Evolutionary conservation across 1,140 invertebrate species (phyloP), one percentile per base, ranked within the genome.

Genomic region (Bombus turneri): DNA sequence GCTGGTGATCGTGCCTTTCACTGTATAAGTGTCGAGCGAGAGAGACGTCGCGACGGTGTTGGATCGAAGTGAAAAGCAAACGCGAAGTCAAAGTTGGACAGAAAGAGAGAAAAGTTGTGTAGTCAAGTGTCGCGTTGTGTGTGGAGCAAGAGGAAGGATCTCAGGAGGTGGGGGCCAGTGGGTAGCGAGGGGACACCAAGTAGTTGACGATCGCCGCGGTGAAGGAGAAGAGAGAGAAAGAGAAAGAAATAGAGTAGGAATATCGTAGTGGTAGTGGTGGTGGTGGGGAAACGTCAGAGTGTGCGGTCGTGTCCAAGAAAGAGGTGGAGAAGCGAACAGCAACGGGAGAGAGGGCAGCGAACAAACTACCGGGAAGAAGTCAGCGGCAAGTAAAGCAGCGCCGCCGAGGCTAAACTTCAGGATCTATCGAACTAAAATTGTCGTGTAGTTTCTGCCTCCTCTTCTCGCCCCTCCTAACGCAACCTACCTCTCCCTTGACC

Each of bases 371-470:
- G 94, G 91, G 92, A 94, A 93, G 94, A 94, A 95, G 93, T 94
- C 93, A 94, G 92, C 90, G 92, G 91, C 93, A 92, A 93, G 93
- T 92, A 93, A 92, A 92, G 93, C 93, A 93, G 93, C 94, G 93
- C 93, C 93, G 91, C 93, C 93, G 90, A 88, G 88, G 93, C 93
- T 93, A 93, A 95, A 95, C 92, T 94, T 94, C 75, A 88, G 91
- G 90, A 94, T 95, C 92, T 93, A 93, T 95, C 93, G 93, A 95
- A 95, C 94, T 95, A 94, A 95, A 95, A 95, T 95, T 94, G 94
- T 94, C 91, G 92, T 95, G 94, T 94, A 94, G 93, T 94, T 94
- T 93, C 92, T 92, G 88, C 93, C 90, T 91, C 92, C 91, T 87
- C 86, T 85, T 79, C 86, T 83, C 85, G 74, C 86, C 75, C 88